phyloP scores from a whole-genome alignment of 2,797 vertebrate genomes.

The Coendou prehensilis region DNA sequence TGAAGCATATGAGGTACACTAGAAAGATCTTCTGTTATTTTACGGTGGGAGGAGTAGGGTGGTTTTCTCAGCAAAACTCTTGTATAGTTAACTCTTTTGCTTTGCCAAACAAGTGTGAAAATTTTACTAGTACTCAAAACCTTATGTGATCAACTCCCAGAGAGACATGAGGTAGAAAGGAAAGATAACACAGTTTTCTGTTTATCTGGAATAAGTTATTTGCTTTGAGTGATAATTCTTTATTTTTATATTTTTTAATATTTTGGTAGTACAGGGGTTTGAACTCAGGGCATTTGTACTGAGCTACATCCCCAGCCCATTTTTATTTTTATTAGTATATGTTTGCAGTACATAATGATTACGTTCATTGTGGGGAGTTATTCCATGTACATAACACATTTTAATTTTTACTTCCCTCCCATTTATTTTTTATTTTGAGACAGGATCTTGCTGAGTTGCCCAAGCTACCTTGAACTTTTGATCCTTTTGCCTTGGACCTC shows the following conservation, averaged over 20 bases:
- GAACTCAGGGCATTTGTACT: not conserved
- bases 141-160: not conserved
- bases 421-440: not conserved
- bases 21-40: conserved; percentile 47
- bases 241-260: not conserved
- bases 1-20: conserved; percentile 90
- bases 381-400: not conserved
- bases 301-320: not conserved
- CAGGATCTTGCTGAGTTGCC: not conserved
- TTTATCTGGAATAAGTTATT: conserved; percentile 57
- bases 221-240: not conserved
- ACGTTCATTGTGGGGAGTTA: not conserved
- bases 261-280: not conserved
- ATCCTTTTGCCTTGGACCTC: not conserved
- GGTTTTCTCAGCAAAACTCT: conserved; percentile 51
- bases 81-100: conserved; percentile 22
- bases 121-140: conserved; percentile 28
- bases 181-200: conserved; percentile 51
- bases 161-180: conserved; percentile 52
- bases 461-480: not conserved
- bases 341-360: not conserved
- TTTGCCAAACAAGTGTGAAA: conserved; percentile 61
- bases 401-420: not conserved
- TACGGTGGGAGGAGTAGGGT: not conserved
- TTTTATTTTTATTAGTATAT: not conserved